Percentiles rank a stretch among this genome's conserved stretches.
Evolutionary conservation across 2,888 invertebrate species (phyloP).

Genomic region (Phragmatobia fuliginosa): DNA sequence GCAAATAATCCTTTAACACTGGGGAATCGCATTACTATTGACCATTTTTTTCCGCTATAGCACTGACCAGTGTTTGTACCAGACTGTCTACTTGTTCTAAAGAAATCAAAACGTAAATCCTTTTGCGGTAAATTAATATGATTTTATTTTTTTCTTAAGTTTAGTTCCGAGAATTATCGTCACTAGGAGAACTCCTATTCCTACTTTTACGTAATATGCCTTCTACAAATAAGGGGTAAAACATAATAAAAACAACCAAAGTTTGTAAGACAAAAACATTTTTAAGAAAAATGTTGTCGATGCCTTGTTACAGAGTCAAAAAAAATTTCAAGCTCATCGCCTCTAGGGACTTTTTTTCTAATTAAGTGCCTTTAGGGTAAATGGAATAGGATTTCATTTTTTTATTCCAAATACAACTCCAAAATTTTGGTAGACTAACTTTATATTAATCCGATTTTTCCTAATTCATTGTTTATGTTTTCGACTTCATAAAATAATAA

Average conservation of each 20-base stretch:
- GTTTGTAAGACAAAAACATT: background rate
- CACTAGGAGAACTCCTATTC: too few species aligned
- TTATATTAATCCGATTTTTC: background rate
- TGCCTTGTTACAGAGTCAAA: background rate
- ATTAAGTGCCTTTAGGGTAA: background rate
- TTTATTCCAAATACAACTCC: background rate
- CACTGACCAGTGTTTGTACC: background rate
- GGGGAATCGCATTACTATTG: too few species aligned
- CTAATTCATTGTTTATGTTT: background rate
- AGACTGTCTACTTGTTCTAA: background rate
- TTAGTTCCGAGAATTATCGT: background rate
- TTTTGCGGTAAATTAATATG: background rate
- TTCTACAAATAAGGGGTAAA: too few species aligned
- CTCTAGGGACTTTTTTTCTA: background rate
- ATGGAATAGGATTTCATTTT: background rate
- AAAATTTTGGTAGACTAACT: background rate
- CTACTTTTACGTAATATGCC: too few species aligned
- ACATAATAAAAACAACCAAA: too few species aligned
- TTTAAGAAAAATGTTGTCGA: background rate
- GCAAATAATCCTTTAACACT: too few species aligned
- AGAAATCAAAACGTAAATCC: background rate
- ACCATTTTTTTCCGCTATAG: background rate
- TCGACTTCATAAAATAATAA: background rate
- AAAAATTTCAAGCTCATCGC: too few species aligned
- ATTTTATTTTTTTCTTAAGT: background rate